phyloP scores from a whole-genome alignment of 2,888 invertebrate genomes.

The Lacanobia wlatinum region DNA sequence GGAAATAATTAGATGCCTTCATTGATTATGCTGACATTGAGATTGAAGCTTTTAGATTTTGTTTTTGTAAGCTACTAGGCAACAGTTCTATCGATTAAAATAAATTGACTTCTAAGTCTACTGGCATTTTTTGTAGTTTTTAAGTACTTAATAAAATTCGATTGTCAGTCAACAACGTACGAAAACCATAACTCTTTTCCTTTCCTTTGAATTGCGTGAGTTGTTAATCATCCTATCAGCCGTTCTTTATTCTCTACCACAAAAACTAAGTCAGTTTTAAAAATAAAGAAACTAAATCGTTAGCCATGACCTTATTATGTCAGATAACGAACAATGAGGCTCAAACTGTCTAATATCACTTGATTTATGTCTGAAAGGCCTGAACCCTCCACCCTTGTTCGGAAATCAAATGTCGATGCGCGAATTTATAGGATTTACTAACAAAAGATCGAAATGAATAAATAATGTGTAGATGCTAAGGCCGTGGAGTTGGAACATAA shows the following conservation, averaged over 20 bases:
- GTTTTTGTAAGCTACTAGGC: background rate
- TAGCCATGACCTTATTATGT: conserved; percentile 39
- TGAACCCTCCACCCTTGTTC: conserved; percentile 51
- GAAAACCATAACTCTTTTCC: conserved; percentile 1
- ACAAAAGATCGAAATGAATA: conserved; percentile 44
- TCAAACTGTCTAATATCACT: conserved; percentile 58
- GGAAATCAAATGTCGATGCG: conserved; percentile 43
- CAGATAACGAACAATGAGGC: conserved; percentile 58
- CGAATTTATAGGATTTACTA: conserved; percentile 56
- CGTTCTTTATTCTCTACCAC: conserved; percentile 19
- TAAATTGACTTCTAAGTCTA: background rate
- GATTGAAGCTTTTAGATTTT: background rate
- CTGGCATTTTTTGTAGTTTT: background rate
- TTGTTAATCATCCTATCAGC: background rate
- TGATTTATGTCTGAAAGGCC: conserved; percentile 60
- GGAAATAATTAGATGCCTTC: conserved; percentile 26
- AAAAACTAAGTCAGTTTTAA: conserved; percentile 16
- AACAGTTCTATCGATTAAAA: background rate
- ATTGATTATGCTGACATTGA: conserved; percentile 27
- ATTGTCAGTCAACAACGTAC: background rate
- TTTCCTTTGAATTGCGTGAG: conserved; percentile 7
- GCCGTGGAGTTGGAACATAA: background rate
- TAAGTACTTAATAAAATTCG: background rate
- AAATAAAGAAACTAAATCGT: conserved; percentile 32
- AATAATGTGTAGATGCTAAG: conserved; percentile 8